These are phyloP conservation scores for Tipula vernalis DNA, from an alignment of 2,888 invertebrate species.

Conservation along the genomic window DNA sequence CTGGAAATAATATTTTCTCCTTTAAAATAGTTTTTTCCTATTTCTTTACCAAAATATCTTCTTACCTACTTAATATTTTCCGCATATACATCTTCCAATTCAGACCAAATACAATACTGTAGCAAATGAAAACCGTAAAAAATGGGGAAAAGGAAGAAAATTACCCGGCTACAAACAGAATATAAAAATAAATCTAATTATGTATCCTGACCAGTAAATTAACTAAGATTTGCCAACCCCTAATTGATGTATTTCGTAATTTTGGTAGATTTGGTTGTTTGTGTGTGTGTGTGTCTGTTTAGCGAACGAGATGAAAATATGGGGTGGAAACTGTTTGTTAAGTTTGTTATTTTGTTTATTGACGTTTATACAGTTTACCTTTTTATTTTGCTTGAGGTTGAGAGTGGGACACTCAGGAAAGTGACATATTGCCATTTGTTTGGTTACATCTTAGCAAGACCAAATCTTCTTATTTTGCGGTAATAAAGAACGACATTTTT, in stretches of 20 bases:
- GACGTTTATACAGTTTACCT: not conserved
- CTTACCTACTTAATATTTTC: not conserved
- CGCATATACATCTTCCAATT: not conserved
- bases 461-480: not conserved
- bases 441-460: not conserved
- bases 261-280: not conserved
- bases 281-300: not conserved
- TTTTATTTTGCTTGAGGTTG: not conserved
- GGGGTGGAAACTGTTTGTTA: not conserved
- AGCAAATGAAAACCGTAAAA: not conserved
- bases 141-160: not conserved
- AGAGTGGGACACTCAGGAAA: not conserved
- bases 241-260: not conserved
- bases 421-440: not conserved
- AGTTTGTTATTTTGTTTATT: not conserved
- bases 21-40: no score
- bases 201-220: not conserved
- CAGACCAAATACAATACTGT: not conserved
- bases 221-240: not conserved
- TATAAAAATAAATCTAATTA: conserved; percentile 4
- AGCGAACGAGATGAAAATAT: not conserved
- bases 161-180: not conserved
- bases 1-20: no score
- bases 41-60: no score
- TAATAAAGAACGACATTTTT: not conserved